Evolutionary conservation across 1,140 invertebrate species (phyloP), one percentile per base, ranked within the genome.

Genomic region (Coptotermes formosanus): DNA sequence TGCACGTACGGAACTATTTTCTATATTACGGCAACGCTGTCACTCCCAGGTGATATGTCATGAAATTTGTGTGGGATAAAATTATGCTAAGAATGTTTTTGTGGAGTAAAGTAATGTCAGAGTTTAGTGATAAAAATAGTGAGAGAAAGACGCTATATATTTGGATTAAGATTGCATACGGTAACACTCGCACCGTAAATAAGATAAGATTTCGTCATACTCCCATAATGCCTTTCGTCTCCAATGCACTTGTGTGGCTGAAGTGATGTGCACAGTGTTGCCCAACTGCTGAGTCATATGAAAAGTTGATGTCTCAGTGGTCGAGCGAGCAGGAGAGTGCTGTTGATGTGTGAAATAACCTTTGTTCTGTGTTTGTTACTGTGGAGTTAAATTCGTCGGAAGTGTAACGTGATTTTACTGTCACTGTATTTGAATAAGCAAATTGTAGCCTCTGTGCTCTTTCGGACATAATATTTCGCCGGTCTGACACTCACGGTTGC

Each of bases 211-310:
- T 84, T 84, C 83, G 48, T 84, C 83, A 84, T 84, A 16, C 45
- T 84, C 83, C 83, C 83, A 84, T 84, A 32, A 52, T 45, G 43
- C 83, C 55, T 30, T 84, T 45, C 83, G 83, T 14, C 43, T 32
- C 43, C 25, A 25, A 55, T 48, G 44, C 45, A 48, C 16, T 25
- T n/a, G 45, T 52, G 45, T 52, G 45, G 38, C 16, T 43, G 43
- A 43, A 82, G 83, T 52, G 45, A 48, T 52, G 52, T 45, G n/a
- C 44, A 48, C 83, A 59, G 83, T 84, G 83, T 84, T 84, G 83
- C 83, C 45, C 83, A 84, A 84, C 83, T 52, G 83, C 83, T 84
- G 83, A 84, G 83, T 84, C 83, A 84, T 84, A 84, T 84, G 83
- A n/a, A 84, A 52, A 84, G 83, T 45, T 84, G 83, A 30, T 84